Base-by-base conservation (phyloP, 2,888 invertebrate species). In the Osmoderma eremita region DNA sequence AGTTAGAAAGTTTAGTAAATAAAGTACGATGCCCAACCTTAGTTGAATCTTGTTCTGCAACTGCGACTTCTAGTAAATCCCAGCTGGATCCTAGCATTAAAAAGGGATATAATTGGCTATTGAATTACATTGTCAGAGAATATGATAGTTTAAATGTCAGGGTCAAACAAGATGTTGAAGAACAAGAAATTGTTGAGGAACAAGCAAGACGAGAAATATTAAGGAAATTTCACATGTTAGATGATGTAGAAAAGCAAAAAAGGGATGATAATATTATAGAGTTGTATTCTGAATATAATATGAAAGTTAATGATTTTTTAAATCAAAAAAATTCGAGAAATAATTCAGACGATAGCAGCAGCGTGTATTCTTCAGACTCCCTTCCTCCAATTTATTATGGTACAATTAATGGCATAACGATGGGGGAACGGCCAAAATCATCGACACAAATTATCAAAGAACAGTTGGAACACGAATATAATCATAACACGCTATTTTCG, bases 1-100 rank as follows among this genome's bases (percentile, higher is more conserved):
- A 91, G 71, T 86, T 95, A 12, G 93, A 94, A 77, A 84, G 86
- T 3, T 78, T 92, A 17, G 94, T 93, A 0, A 94, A 94, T 81
- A 84, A 83, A 72, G 89, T 90, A 79, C 86, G 89, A 76, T 93
- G 93, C 79, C 92, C 93, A 0, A 94, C 94, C 0, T 84, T 92
- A 78, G 90, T 95, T 0, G 93, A 94, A 82, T 88, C 89, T 1
- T 91, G 91, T 82, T 86, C 87, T 13, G 88, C 89, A 0, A 62
- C 63, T 39, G 65, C 77, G 78, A n/a, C 71, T 54, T 42, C 39
- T 22, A 68, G 48, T 2, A 88, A 86, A 80, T 83, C 88, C 68
- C 88, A 88, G 81, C 82, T 89, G 67, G 91, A 92, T 75, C 85
- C 86, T 0, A 88, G 88, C 0, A 86, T 93, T 6, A 86, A 87